Conservation (phyloP, 2,113 vertebrate species). For the Caretta caretta region DNA sequence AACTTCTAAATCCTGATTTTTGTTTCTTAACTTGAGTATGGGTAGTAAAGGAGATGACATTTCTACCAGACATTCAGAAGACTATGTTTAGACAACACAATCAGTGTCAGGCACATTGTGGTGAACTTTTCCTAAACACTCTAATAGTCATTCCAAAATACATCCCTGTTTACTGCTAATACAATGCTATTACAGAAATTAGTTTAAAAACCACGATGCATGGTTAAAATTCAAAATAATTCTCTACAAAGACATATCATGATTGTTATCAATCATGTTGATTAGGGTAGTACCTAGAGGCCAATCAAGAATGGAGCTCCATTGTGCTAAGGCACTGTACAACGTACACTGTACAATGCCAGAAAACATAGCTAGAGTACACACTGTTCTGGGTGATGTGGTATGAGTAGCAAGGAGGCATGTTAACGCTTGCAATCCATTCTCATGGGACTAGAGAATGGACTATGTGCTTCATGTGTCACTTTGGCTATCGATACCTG, state of each 20-base stretch:
- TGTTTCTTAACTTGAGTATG: background rate
- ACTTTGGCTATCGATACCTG: background rate
- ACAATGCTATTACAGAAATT: background rate
- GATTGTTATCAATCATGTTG: fast-evolving
- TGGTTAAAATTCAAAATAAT: fast-evolving
- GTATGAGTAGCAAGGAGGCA: background rate
- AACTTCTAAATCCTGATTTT: background rate
- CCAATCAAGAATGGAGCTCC: fast-evolving
- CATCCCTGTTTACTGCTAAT: fast-evolving
- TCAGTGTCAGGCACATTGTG: background rate
- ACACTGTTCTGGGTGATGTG: background rate
- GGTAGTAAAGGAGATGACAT: background rate
- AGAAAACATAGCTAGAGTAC: background rate
- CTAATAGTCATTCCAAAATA: background rate
- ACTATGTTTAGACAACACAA: background rate
- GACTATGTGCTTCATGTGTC: background rate
- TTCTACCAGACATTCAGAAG: background rate
- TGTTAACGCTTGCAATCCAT: background rate
- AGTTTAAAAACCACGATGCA: background rate
- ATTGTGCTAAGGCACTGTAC: background rate
- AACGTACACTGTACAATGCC: too few species aligned
- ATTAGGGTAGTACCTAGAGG: background rate
- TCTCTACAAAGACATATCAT: background rate
- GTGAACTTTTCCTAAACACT: background rate
- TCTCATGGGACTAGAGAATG: background rate